Conservation (phyloP, 2,113 vertebrate species). For the Eurystomus gularis region DNA sequence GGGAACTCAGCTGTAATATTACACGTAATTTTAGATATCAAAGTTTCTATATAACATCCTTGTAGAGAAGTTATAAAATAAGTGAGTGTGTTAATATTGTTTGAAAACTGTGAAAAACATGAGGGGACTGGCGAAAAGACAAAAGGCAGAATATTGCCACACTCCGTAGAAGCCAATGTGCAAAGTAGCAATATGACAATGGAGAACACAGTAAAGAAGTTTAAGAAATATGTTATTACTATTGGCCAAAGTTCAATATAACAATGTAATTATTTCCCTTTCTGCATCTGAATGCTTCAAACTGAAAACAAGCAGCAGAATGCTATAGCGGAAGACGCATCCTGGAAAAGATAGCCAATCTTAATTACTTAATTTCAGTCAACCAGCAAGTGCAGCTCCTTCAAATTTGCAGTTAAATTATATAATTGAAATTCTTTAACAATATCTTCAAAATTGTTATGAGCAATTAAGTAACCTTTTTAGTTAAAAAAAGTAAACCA, state of each 20-base stretch:
- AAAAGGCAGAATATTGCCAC: neutral
- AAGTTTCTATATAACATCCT: neutral
- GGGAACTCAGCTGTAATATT: neutral
- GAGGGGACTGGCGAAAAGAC: neutral
- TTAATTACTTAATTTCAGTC: neutral
- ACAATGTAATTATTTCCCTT: neutral
- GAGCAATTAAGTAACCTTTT: neutral
- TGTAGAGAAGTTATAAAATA: neutral
- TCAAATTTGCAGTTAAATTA: neutral
- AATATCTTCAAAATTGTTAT: accelerated
- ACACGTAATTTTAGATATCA: neutral
- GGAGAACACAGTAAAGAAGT: neutral
- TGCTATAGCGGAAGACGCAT: neutral
- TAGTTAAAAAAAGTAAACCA: neutral
- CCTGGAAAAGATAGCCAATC: neutral
- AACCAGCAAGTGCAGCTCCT: neutral
- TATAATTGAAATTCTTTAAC: neutral
- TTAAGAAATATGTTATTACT: neutral
- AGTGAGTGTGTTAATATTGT: neutral
- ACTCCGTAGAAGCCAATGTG: neutral
- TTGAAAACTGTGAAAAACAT: neutral
- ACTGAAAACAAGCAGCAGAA: neutral
- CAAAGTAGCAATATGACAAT: neutral
- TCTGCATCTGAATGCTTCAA: neutral
- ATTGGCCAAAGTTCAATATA: neutral